A percentile compares a stretch with the other conserved stretches of the same genome.
Conservation (phyloP, 30 jellyfish, hydroid and myxozoan species). For the Rhopilema esculentum region DNA sequence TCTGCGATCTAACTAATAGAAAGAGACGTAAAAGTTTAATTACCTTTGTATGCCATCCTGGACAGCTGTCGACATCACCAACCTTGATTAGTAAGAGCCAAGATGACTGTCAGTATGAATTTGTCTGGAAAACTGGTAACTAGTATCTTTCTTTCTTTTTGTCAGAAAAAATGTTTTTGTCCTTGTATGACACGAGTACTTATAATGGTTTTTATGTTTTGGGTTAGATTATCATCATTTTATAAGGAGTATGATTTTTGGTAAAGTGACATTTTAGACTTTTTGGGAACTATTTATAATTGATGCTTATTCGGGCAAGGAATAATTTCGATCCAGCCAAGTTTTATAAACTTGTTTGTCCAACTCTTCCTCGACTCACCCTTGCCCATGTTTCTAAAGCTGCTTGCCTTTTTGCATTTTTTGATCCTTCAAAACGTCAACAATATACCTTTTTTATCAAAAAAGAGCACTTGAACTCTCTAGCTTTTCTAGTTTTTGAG, state of each 20-base stretch:
- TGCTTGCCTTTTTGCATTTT: too few species aligned
- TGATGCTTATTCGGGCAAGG: too few species aligned
- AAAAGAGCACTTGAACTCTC: too few species aligned
- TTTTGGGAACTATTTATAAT: background rate
- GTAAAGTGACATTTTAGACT: background rate
- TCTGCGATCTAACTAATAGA: constrained; percentile 13
- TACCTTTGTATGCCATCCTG: constrained; percentile 76
- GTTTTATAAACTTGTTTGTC: too few species aligned
- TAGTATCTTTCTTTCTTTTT: background rate
- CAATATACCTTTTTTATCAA: too few species aligned
- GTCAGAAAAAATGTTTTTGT: background rate
- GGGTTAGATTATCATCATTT: background rate
- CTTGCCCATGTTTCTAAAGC: too few species aligned
- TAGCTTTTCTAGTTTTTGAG: too few species aligned
- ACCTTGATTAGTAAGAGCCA: constrained; percentile 42
- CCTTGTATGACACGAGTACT: background rate
- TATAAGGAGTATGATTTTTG: background rate
- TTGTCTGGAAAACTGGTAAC: constrained; percentile 87
- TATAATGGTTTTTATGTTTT: too few species aligned
- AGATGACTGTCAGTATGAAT: constrained; percentile 67
- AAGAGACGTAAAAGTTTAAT: constrained; percentile 35
- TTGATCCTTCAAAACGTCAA: too few species aligned
- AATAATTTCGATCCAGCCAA: too few species aligned
- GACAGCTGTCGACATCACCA: constrained; percentile 65
- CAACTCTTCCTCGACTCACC: too few species aligned